Conservation (phyloP, 2,888 invertebrate species). For the Taenaris catops region DNA sequence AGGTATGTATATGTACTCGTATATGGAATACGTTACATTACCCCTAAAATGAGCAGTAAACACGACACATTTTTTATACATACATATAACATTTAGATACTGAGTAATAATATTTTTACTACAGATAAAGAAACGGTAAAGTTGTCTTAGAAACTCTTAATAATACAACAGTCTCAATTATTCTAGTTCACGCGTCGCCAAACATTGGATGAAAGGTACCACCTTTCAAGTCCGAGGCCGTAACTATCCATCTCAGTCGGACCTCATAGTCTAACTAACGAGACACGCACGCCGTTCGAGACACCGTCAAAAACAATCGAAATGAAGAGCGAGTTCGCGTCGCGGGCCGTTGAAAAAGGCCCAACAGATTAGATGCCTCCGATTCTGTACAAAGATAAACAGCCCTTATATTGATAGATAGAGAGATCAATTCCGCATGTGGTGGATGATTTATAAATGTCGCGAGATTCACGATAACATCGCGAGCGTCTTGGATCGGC, state of each 20-base stretch:
- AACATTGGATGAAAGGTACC: constrained; percentile 36
- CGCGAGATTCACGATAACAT: constrained; percentile 60
- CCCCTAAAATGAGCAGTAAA: too few species aligned
- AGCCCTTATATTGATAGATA: constrained; percentile 42
- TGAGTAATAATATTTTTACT: too few species aligned
- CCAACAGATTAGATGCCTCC: constrained; percentile 38
- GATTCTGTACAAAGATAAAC: constrained; percentile 38
- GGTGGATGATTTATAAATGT: constrained; percentile 47
- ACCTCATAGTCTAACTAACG: constrained; percentile 33
- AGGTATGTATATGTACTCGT: too few species aligned
- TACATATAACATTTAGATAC: too few species aligned
- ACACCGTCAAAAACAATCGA: constrained; percentile 33
- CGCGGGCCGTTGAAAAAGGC: constrained; percentile 27
- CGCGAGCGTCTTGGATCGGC: constrained; percentile 60
- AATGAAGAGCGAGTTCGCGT: constrained; percentile 36
- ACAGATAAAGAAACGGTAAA: too few species aligned
- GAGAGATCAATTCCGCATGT: constrained; percentile 47
- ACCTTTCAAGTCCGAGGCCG: constrained; percentile 26
- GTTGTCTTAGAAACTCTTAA: background rate
- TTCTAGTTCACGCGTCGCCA: constrained; percentile 28
- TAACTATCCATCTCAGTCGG: constrained; percentile 38
- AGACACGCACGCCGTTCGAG: constrained; percentile 33
- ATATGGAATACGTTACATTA: too few species aligned
- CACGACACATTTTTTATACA: too few species aligned
- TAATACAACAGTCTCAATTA: constrained; percentile 12